Evolutionary conservation across 2,113 vertebrate genomes (phyloP), one percentile per base, ranked within the genome.

Genomic region (Astur gentilis): DNA sequence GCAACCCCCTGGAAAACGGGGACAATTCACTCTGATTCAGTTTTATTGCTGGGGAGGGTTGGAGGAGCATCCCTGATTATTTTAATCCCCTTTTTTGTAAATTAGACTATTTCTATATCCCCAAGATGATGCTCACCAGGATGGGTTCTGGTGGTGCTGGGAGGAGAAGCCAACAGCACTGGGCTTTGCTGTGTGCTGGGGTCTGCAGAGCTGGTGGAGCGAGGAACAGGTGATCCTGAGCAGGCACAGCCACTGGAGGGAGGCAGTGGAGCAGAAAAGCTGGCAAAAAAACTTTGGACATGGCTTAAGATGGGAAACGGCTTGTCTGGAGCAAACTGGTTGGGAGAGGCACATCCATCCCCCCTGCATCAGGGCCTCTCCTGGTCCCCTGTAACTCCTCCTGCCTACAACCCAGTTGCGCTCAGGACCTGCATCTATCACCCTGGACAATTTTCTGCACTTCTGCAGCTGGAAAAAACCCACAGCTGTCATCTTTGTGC

Each of bases 161-260:
- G 26, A 76, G 44, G 27, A 32, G 16, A 36, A 60, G 45, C 16
- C 0, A 2, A 20, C 0, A 3, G 29, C 50, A 15, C 11, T 8
- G 61, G n/a, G 29, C 27, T 66, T 27, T 58, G 50, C 42, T 66
- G 22, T 1, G 0, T 40, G n/a, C 50, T 18, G 29, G 12, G 9
- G n/a, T 49, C n/a, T 1, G 2, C 50, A 40, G 50, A 57, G 29
- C 42, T 23, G 71, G 29, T 0, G 1, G n/a, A 42, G 66, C 0
- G 1, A 66, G n/a, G 42, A 49, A 15, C 50, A 5, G 31, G 58
- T 0, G 0, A 40, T 29, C n/a, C 44, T 17, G 27, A 75, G 60
- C 29, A 10, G 19, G 42, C 0, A 0, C 61, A 86, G 52, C 61
- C 1, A 1, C 83, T 16, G 52, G 52, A 76, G 19, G n/a, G 31